These are phyloP conservation scores for Eugnorisma glareosa DNA, from an alignment of 2,888 invertebrate species.

Conservation along the genomic window DNA sequence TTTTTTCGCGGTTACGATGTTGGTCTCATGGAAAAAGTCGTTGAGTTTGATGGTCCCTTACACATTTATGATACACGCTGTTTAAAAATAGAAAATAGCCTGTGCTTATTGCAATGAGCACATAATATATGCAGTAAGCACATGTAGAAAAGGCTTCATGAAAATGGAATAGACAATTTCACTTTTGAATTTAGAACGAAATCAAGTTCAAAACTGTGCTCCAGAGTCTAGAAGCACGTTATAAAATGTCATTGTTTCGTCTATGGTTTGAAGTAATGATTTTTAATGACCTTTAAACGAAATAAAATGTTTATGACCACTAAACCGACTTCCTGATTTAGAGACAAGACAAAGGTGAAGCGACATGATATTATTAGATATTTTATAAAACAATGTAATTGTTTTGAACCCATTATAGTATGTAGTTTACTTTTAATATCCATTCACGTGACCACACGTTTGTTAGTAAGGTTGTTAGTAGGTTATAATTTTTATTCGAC, in stretches of 20 bases:
- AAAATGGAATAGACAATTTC: conserved; percentile 8
- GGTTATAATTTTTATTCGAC: conserved; percentile 9
- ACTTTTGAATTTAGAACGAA: conserved; percentile 30
- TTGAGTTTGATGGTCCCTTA: not conserved
- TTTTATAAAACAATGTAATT: conserved; percentile 52
- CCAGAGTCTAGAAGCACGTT: not conserved
- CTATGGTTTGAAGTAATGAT: conserved; percentile 3
- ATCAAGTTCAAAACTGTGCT: conserved; percentile 4
- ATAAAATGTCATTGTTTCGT: conserved; percentile 12
- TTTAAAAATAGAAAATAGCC: not conserved
- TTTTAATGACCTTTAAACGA: not conserved
- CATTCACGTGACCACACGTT: conserved; percentile 19
- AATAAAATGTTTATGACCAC: conserved; percentile 11
- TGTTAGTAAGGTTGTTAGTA: not conserved
- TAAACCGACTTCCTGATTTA: conserved; percentile 29
- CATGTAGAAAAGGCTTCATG: not conserved
- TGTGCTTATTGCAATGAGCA: not conserved
- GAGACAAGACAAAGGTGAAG: conserved; percentile 38
- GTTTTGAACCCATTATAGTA: conserved; percentile 29
- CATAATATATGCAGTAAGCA: not conserved
- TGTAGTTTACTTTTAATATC: conserved; percentile 30
- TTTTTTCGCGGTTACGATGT: not conserved
- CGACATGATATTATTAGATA: conserved; percentile 31
- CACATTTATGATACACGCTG: not conserved
- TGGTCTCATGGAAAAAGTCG: not conserved